These are phyloP conservation scores for Terrapene triunguis DNA, from an alignment of 2,113 vertebrate species.

Conservation along the genomic window DNA sequence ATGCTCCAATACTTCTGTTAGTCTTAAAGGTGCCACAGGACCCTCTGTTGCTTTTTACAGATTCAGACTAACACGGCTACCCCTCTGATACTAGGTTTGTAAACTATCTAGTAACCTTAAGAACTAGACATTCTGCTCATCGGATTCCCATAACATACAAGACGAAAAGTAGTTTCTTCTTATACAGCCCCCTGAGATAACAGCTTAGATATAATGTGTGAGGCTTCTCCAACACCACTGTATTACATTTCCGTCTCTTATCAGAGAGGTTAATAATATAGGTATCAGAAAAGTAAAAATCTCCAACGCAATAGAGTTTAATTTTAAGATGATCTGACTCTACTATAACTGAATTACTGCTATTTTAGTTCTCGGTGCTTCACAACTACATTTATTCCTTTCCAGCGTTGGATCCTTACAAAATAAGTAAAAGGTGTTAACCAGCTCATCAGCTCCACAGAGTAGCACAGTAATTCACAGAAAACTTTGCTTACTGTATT, in stretches of 20 bases:
- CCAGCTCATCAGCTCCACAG: slow-evolving; percentile 47
- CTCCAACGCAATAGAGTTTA: slow-evolving; percentile 67
- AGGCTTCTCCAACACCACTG: slow-evolving; percentile 56
- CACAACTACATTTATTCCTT: slow-evolving; percentile 53
- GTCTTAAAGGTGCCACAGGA: too few species aligned
- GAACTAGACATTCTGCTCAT: slow-evolving; percentile 30
- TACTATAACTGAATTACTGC: slow-evolving; percentile 59
- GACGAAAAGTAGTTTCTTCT: slow-evolving; percentile 52
- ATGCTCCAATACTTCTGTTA: too few species aligned
- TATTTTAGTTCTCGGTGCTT: slow-evolving; percentile 47
- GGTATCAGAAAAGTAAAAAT: slow-evolving; percentile 67
- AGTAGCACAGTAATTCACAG: not conserved
- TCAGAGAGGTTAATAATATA: slow-evolving; percentile 72
- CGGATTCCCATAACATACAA: slow-evolving; percentile 25
- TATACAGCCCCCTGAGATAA: slow-evolving; percentile 41
- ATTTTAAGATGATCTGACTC: slow-evolving; percentile 62
- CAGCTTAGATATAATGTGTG: slow-evolving; percentile 57
- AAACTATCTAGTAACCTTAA: slow-evolving; percentile 36
- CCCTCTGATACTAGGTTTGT: not conserved
- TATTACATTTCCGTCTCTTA: slow-evolving; percentile 60
- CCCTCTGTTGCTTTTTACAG: too few species aligned
- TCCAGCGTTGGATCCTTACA: slow-evolving; percentile 18
- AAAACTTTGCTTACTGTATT: slow-evolving; percentile 52
- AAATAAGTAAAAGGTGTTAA: slow-evolving; percentile 66
- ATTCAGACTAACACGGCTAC: too few species aligned